These are phyloP conservation scores for Temnothorax curvispinosus DNA, from an alignment of 1,140 invertebrate species.

Conservation along the genomic window DNA sequence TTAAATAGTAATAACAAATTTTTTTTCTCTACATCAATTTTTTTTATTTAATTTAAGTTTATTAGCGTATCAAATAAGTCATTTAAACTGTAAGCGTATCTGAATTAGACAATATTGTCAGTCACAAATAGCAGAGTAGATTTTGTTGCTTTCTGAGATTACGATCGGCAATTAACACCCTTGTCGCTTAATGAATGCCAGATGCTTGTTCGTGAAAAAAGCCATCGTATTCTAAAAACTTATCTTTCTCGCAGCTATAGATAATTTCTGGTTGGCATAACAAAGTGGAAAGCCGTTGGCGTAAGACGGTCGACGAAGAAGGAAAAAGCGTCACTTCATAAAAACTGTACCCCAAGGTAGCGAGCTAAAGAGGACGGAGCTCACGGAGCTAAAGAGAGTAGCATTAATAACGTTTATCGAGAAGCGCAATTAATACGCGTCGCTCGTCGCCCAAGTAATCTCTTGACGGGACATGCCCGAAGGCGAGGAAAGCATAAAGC, in stretches of 20 bases:
- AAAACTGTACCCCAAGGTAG: background rate
- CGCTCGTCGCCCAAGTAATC: conserved; percentile 27
- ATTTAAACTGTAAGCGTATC: background rate
- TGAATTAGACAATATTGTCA: background rate
- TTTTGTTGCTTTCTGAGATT: conserved; percentile 16
- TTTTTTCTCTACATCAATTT: background rate
- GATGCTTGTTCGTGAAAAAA: background rate
- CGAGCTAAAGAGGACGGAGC: background rate
- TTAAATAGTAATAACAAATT: background rate
- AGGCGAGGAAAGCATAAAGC: background rate
- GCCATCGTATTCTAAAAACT: conserved; percentile 22
- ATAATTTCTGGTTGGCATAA: conserved; percentile 61
- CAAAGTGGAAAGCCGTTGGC: conserved; percentile 71
- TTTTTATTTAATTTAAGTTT: background rate
- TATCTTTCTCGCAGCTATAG: conserved; percentile 40
- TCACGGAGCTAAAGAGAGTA: background rate
- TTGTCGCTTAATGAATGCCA: conserved; percentile 37
- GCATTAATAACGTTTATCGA: conserved; percentile 30
- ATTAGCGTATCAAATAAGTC: background rate
- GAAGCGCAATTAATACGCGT: conserved; percentile 6
- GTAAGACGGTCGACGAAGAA: background rate
- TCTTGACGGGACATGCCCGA: background rate
- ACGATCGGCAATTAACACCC: conserved; percentile 31
- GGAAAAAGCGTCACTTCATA: background rate
- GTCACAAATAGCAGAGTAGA: background rate